Conservation (phyloP, 2,888 invertebrate species). For the Caenorhabditis becei region DNA sequence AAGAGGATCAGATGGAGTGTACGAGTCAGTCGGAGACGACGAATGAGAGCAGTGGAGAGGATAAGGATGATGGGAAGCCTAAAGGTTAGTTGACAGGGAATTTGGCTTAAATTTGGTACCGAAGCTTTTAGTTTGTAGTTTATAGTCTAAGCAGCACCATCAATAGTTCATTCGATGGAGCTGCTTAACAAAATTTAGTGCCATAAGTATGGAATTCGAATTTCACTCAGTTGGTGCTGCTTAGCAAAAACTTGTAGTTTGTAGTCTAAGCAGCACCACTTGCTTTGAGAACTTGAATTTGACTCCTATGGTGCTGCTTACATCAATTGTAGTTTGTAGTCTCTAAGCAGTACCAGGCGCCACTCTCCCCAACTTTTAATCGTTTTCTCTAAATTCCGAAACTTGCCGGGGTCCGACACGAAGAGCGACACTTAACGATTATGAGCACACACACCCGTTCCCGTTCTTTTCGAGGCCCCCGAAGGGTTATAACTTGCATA, state of each 20-base stretch:
- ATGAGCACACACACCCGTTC: conserved; percentile 52
- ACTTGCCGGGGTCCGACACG: background rate
- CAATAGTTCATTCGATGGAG: too few relatives aligned
- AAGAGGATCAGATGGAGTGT: conserved; percentile 62
- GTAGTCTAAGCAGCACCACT: background rate
- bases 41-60: conserved; percentile 61
- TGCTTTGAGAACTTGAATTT: too few relatives aligned
- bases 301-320: too few relatives aligned
- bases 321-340: too few relatives aligned
- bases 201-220: too few relatives aligned
- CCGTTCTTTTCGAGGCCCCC: background rate
- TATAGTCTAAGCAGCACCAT: background rate
- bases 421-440: conserved; percentile 53
- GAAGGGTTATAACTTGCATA: conserved; percentile 48
- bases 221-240: background rate
- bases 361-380: background rate
- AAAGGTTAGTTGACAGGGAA: conserved; percentile 39
- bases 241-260: background rate
- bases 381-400: too few relatives aligned
- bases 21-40: conserved; percentile 62
- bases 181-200: too few relatives aligned
- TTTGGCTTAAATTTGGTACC: too few relatives aligned
- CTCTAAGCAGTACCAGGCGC: too few relatives aligned
- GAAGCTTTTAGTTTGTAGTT: too few relatives aligned
- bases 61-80: conserved; percentile 59